Conservation (phyloP, 2,888 invertebrate genomes). For the Nemoura dubitans region DNA sequence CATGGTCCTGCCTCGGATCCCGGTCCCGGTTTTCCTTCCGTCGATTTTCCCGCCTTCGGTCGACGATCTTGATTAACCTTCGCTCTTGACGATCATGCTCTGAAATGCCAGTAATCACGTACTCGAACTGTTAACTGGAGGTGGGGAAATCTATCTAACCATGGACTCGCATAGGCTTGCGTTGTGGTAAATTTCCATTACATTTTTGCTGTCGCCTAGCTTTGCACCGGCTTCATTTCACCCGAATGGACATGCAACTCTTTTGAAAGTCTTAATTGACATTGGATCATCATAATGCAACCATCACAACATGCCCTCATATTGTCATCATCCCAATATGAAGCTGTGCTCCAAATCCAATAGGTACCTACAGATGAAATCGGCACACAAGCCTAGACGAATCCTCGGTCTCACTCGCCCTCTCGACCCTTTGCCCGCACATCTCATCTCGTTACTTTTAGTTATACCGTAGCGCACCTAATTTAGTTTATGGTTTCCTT, state of each 20-base stretch:
- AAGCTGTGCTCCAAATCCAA: too few species aligned
- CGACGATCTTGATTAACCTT: neutral
- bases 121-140: neutral
- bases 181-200: too few species aligned
- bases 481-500: conserved; percentile 30
- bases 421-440: neutral
- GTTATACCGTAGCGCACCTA: neutral
- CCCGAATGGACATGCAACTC: too few species aligned
- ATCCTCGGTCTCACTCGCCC: neutral
- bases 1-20: neutral
- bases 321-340: too few species aligned
- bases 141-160: neutral
- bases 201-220: too few species aligned
- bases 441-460: neutral
- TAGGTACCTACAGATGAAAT: too few species aligned
- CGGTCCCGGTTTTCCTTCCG: neutral
- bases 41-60: neutral
- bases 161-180: neutral
- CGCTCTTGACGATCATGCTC: too few species aligned
- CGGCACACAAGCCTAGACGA: neutral
- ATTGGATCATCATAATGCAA: too few species aligned
- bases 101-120: too few species aligned
- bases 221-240: too few species aligned
- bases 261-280: too few species aligned
- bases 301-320: too few species aligned